phyloP scores from a whole-genome alignment of 2,888 invertebrate species.

The Caenorhabditis zanzibari region DNA sequence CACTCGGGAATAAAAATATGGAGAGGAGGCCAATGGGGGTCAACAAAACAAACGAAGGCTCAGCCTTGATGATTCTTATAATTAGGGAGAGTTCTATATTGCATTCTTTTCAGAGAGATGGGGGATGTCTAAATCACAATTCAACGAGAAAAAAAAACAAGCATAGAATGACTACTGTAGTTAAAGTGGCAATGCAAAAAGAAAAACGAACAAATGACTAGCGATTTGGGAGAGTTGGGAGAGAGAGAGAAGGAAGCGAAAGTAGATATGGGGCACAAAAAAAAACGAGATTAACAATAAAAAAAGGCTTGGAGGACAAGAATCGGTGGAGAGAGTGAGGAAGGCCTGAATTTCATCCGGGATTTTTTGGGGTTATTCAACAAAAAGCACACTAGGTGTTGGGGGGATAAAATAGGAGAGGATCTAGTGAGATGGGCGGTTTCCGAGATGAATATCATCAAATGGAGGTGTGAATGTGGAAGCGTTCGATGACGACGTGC shows the following conservation, averaged over 20 bases:
- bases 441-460: constrained; percentile 54
- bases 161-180: constrained; percentile 30
- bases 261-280: not conserved
- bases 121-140: constrained; percentile 38
- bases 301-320: constrained; percentile 6
- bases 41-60: constrained; percentile 51
- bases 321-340: constrained; percentile 31
- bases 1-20: constrained; percentile 42
- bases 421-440: constrained; percentile 44
- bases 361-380: constrained; percentile 6
- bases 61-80: constrained; percentile 43
- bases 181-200: not conserved
- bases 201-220: constrained; percentile 32
- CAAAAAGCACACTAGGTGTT: constrained; percentile 16
- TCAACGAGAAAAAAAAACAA: constrained; percentile 37
- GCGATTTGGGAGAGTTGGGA: not conserved
- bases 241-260: not conserved
- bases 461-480: constrained; percentile 53
- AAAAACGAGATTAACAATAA: constrained; percentile 25
- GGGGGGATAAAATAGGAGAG: not conserved
- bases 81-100: constrained; percentile 14
- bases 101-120: constrained; percentile 13
- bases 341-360: constrained; percentile 40
- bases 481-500: constrained; percentile 40
- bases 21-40: constrained; percentile 1